Evolutionary conservation across 2,113 vertebrate genomes (phyloP).

Genomic region (Lichenostomus cassidix): DNA sequence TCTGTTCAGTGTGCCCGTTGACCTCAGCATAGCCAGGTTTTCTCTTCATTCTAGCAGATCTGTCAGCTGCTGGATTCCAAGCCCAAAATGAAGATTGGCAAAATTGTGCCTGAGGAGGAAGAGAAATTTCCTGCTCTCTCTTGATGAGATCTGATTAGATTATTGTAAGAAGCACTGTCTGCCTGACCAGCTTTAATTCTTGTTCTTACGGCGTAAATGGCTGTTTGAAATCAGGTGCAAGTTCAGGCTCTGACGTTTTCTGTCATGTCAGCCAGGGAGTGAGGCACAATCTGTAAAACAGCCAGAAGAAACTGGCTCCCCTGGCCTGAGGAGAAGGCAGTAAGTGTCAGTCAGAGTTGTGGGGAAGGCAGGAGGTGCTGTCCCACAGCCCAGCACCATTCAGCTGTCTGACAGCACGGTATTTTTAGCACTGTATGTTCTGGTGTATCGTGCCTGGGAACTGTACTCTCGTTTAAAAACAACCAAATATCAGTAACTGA

Average conservation of each 20-base stretch:
- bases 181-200: conserved; percentile 30
- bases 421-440: not conserved
- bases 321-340: not conserved
- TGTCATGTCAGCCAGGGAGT: not conserved
- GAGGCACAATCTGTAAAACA: not conserved
- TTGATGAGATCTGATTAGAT: conserved; percentile 47
- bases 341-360: not conserved
- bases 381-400: not conserved
- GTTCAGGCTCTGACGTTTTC: not conserved
- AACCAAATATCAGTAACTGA: not conserved
- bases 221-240: not conserved
- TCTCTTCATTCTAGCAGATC: not conserved
- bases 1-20: not conserved
- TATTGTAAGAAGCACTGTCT: not conserved
- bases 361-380: not conserved
- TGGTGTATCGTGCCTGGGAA: not conserved
- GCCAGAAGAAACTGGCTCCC: not conserved
- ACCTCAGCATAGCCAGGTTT: not conserved
- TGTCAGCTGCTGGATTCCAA: not conserved
- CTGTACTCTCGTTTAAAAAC: not conserved
- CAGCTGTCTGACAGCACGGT: not conserved
- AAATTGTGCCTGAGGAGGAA: conserved; percentile 43
- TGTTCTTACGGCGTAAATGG: not conserved
- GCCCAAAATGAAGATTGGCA: not conserved
- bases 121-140: conserved; percentile 37